Evolutionary conservation across 2,797 vertebrate genomes (phyloP).

Genomic region (Aeoliscus strigatus): DNA sequence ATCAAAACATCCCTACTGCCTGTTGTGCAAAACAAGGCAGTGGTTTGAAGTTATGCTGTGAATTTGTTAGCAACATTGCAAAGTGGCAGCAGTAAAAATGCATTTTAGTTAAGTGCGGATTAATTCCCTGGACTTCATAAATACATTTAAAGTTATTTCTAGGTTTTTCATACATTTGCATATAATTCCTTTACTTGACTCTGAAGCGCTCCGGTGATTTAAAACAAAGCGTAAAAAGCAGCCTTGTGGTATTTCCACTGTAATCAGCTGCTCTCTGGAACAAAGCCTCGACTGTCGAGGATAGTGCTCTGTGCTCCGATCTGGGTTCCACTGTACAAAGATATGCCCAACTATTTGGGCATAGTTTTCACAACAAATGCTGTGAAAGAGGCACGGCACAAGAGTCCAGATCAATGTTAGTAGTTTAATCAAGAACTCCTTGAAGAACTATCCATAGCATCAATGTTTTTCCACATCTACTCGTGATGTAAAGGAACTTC

Average conservation of each 20-base stretch:
- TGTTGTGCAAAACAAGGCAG: neutral
- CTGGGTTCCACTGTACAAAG: slow-evolving; percentile 38
- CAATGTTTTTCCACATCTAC: too few relatives aligned
- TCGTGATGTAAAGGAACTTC: neutral
- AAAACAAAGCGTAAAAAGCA: slow-evolving; percentile 4
- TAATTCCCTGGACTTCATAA: neutral
- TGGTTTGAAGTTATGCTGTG: neutral
- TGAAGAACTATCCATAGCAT: too few relatives aligned
- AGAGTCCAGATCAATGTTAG: slow-evolving; percentile 1
- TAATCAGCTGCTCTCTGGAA: slow-evolving; percentile 64
- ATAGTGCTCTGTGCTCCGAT: slow-evolving; percentile 12
- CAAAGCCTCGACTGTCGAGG: slow-evolving; percentile 57
- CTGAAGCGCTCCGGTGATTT: slow-evolving; percentile 12
- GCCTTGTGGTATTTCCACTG: slow-evolving; percentile 43
- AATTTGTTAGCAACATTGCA: neutral
- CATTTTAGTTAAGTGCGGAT: neutral
- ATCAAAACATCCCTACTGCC: neutral
- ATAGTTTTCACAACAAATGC: slow-evolving; percentile 11
- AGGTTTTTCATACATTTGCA: slow-evolving; percentile 5
- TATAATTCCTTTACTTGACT: neutral
- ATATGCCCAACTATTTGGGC: slow-evolving; percentile 42
- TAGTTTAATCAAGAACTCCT: too few relatives aligned
- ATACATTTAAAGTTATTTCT: neutral
- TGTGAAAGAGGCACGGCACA: slow-evolving; percentile 4
- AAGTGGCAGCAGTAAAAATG: neutral